Percentiles rank a stretch among this genome's conserved stretches.
Evolutionary conservation across 1,140 invertebrate genomes (phyloP).

Genomic region (Varroa destructor): DNA sequence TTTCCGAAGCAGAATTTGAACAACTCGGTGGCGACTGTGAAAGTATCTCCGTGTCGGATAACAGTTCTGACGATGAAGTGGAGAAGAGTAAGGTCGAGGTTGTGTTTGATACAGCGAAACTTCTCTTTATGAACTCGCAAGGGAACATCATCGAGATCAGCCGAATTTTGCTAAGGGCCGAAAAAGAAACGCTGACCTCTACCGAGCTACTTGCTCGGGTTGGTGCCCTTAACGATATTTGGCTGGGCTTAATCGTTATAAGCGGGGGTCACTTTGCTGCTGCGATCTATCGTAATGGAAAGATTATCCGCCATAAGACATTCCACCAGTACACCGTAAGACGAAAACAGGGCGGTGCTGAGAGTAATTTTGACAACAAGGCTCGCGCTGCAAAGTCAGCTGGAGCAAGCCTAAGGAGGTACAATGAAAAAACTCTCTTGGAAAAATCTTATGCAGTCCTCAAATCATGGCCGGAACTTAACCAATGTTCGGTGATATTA

Average conservation of each 20-base stretch:
- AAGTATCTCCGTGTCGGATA: slow-evolving; percentile 20
- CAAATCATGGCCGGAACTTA: slow-evolving; percentile 1
- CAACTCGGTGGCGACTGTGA: slow-evolving; percentile 10
- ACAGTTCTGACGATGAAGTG: neutral
- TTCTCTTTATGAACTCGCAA: slow-evolving; percentile 8
- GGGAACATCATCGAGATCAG: slow-evolving; percentile 10
- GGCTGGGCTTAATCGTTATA: neutral
- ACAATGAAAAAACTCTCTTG: neutral
- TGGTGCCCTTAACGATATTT: neutral
- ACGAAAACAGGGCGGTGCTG: neutral
- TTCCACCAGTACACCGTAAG: slow-evolving; percentile 22
- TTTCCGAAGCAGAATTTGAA: neutral
- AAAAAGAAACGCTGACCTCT: slow-evolving; percentile 4
- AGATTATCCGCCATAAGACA: neutral
- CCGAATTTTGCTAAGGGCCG: neutral
- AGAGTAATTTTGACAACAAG: neutral
- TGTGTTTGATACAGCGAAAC: neutral
- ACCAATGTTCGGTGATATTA: neutral
- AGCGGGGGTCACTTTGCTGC: slow-evolving; percentile 10
- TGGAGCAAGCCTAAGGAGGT: slow-evolving; percentile 1
- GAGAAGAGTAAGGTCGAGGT: neutral
- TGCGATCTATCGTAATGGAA: slow-evolving; percentile 20
- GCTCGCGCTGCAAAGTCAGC: neutral
- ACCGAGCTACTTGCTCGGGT: slow-evolving; percentile 9
- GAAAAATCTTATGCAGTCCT: neutral